A percentile compares a stretch with the other conserved stretches of the same genome.
These are phyloP conservation scores for Nematopogon swammerdamellus DNA, from an alignment of 2,888 invertebrate genomes.

Conservation along the genomic window DNA sequence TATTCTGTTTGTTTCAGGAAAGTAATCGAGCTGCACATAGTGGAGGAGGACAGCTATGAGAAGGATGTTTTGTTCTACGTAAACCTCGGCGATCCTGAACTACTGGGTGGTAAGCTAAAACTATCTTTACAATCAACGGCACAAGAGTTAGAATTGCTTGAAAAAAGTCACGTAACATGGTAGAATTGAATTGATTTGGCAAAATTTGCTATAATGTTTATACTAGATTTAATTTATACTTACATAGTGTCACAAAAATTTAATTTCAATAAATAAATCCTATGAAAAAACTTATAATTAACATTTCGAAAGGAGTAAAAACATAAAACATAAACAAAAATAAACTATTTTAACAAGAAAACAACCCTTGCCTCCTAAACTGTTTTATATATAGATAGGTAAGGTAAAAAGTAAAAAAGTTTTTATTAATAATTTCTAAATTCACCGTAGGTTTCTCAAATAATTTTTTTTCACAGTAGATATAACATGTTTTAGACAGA, in stretches of 20 bases:
- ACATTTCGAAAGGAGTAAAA: no score
- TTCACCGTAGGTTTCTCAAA: no score
- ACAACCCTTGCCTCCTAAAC: no score
- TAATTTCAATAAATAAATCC: no score
- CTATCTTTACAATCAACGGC: slow-evolving; percentile 1
- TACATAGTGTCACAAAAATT: slow-evolving; percentile 5
- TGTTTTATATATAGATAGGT: no score
- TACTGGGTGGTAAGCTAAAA: slow-evolving; percentile 79
- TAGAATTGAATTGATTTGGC: slow-evolving; percentile 6
- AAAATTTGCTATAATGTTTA: slow-evolving; percentile 1
- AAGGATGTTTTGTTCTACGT: slow-evolving; percentile 93
- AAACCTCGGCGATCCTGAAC: slow-evolving; percentile 84
- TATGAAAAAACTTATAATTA: no score
- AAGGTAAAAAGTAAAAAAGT: no score
- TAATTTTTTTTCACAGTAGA: no score
- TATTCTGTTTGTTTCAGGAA: slow-evolving; percentile 68
- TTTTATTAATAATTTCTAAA: no score
- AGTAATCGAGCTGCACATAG: slow-evolving; percentile 78
- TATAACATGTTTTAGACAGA: no score
- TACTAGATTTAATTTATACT: slow-evolving; percentile 7
- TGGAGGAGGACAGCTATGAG: slow-evolving; percentile 97
- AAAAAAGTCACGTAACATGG: background rate
- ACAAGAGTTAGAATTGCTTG: background rate
- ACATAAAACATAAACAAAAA: no score
- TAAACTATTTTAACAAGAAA: no score